Evolutionary conservation across 1,140 invertebrate species (phyloP).

Genomic region (Triops longicaudatus): DNA sequence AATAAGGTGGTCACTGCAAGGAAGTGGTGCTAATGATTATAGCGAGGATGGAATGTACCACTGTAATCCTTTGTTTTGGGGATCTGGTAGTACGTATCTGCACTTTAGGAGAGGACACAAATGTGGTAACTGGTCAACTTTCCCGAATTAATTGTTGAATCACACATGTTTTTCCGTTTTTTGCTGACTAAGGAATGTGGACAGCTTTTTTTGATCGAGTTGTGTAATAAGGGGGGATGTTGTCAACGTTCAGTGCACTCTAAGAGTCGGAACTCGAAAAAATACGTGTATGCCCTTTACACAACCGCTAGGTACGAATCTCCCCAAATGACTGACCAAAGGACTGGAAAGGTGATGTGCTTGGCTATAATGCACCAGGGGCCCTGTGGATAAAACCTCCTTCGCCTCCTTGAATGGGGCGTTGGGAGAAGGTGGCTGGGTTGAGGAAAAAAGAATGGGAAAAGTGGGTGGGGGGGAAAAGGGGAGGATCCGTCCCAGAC

Average conservation of each 20-base stretch:
- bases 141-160: no score
- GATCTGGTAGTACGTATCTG: no score
- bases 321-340: conserved; percentile 1
- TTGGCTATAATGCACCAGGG: background rate
- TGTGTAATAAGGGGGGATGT: no score
- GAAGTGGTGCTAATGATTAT: no score
- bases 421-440: background rate
- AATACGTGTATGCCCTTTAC: background rate
- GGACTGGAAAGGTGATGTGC: conserved; percentile 11
- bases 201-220: no score
- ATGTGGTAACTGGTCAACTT: no score
- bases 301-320: background rate
- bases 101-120: no score
- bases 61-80: conserved; percentile 5
- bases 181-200: no score
- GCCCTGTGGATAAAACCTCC: background rate
- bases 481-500: background rate
- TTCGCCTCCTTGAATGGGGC: background rate
- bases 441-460: background rate
- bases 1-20: background rate
- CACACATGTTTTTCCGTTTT: no score
- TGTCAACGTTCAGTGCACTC: no score
- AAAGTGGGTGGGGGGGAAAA: background rate
- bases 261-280: background rate
- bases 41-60: background rate